phyloP scores from a whole-genome alignment of 2,888 invertebrate species.

The Brachyopa scutellaris region DNA sequence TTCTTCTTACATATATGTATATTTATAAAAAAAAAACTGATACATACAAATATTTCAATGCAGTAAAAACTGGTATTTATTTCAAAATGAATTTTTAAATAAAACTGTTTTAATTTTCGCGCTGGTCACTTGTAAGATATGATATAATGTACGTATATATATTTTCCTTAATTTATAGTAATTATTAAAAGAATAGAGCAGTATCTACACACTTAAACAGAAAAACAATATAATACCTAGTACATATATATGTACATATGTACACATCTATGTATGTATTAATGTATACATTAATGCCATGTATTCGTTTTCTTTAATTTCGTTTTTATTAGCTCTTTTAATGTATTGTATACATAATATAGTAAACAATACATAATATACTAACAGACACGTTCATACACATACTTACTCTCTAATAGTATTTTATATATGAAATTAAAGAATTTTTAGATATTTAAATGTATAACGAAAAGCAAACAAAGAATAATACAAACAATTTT shows the following conservation, averaged over 20 bases:
- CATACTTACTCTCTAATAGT: slow-evolving; percentile 47
- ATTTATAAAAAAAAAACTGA: slow-evolving; percentile 12
- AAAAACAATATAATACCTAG: too few species aligned
- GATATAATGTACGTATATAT: slow-evolving; percentile 50
- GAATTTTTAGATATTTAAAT: slow-evolving; percentile 58
- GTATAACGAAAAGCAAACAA: slow-evolving; percentile 40
- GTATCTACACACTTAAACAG: too few species aligned
- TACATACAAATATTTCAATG: slow-evolving; percentile 9
- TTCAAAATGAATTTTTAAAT: slow-evolving; percentile 9
- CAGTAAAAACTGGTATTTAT: slow-evolving; percentile 26
- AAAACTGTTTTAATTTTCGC: slow-evolving; percentile 54
- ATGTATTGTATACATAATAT: slow-evolving; percentile 11
- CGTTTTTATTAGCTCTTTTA: slow-evolving; percentile 43
- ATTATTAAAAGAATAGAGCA: slow-evolving; percentile 24
- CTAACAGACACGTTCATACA: slow-evolving; percentile 25
- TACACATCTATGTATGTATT: slow-evolving; percentile 6
- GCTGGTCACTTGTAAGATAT: slow-evolving; percentile 72
- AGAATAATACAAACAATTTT: slow-evolving; percentile 38
- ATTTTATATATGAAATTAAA: slow-evolving; percentile 60
- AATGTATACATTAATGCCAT: slow-evolving; percentile 13
- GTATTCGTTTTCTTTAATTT: slow-evolving; percentile 17
- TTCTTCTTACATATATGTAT: slow-evolving; percentile 55
- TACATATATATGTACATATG: too few species aligned
- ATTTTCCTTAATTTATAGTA: slow-evolving; percentile 54
- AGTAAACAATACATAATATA: slow-evolving; percentile 24